Base-by-base conservation (phyloP, 2,888 invertebrate species). In the Ecdyonurus torrentis region DNA sequence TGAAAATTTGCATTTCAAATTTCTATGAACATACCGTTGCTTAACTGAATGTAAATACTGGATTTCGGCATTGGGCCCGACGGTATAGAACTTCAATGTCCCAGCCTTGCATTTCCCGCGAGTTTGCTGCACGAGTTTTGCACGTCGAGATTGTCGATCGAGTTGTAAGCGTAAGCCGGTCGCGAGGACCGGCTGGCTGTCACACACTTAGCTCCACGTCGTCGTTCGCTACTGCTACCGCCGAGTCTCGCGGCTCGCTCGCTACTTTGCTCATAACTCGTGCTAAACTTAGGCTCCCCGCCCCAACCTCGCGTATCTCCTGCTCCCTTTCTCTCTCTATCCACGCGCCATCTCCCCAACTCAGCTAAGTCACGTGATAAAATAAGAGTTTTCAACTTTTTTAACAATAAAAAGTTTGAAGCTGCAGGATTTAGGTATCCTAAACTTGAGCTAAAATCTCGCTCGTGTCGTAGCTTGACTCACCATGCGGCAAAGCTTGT, bases 401-500 rank as follows among this genome's bases (percentile, higher is more conserved):
- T 55, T 55, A 7, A 22, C 20, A 61, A 61, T 19, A 50, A 50
- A 5, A n/a, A 15, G 10, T 22, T n/a, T 37, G 15, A 37, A 37
- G 15, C 15, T 37, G 37, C 37, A 37, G 15, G 15, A 15, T 37
- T 15, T 15, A 37, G 37, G 37, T 37, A 15, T 37, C 37, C 37
- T 15, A 15, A 37, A 5, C 15, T 37, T 37, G 5, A 15, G 37
- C 37, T 5, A 37, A 5, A 37, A 10, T 5, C 37, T 37, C 37
- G 15, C 15, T 37, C 37, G 5, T 37, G 5, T 37, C 5, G 37
- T 37, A 37, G 5, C 37, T 37, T 37, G 37, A 59, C 63, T n/a
- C 19, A 63, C 63, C 63, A 52, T 63, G 63, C 23, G 63, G 73
- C 59, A 63, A 63, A 59, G 67, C 65, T 63, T 78, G 77, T 66